Evolutionary conservation across 2,797 vertebrate genomes (phyloP).

Genomic region (Channa striata): DNA sequence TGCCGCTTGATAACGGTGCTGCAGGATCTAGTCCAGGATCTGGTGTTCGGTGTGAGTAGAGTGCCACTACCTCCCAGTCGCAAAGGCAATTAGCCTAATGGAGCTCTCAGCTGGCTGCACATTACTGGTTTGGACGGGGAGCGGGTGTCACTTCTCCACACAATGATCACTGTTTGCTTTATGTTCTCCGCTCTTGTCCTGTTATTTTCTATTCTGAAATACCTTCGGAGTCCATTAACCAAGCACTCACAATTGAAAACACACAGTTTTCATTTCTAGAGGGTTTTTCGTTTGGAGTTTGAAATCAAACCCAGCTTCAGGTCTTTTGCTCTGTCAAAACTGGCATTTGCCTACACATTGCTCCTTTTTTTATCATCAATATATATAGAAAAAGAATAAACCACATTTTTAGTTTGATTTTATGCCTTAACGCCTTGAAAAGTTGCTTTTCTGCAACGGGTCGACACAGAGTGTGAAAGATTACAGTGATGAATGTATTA

Average conservation of each 20-base stretch:
- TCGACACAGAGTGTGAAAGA: background rate
- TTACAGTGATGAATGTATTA: background rate
- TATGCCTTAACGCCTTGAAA: background rate
- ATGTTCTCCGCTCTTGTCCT: background rate
- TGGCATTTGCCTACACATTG: too few species aligned
- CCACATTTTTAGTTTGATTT: background rate
- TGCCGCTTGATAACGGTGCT: constrained; percentile 4
- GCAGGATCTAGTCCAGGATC: constrained; percentile 39
- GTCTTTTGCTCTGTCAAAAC: background rate
- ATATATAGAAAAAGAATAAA: too few species aligned
- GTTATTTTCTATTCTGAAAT: background rate
- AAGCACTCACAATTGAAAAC: background rate
- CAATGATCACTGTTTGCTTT: constrained; percentile 31
- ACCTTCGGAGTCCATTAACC: constrained; percentile 10
- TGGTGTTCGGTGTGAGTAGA: constrained; percentile 21
- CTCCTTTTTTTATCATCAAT: too few species aligned
- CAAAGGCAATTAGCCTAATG: constrained; percentile 65
- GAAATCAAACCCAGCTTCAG: background rate
- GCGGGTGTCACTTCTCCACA: constrained; percentile 26
- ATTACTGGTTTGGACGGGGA: constrained; percentile 26
- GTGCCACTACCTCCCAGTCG: constrained; percentile 38
- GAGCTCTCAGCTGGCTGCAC: constrained; percentile 46
- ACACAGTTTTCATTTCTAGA: constrained; percentile 2
- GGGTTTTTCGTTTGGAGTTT: background rate
- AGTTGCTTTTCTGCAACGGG: background rate